Conservation (phyloP, 1,140 invertebrate species). For the Lasioglossum albipes region DNA sequence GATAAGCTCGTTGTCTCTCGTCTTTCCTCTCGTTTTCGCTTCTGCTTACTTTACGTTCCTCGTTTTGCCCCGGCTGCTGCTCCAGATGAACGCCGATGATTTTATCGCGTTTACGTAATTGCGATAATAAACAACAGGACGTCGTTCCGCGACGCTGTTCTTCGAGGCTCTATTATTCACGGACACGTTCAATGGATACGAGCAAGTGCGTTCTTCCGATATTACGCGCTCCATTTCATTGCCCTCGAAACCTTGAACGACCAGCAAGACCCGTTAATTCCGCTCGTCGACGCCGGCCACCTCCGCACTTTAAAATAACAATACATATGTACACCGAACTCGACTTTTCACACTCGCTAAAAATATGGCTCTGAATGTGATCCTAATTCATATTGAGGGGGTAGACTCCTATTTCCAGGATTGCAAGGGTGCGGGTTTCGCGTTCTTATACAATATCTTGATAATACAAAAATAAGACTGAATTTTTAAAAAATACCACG, state of each 20-base stretch:
- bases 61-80: not conserved
- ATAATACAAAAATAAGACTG: too few relatives aligned
- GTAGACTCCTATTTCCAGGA: too few relatives aligned
- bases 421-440: too few relatives aligned
- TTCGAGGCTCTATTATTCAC: not conserved
- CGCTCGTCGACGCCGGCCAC: too few relatives aligned
- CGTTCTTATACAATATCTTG: too few relatives aligned
- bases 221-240: conserved; percentile 21
- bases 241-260: conserved; percentile 41
- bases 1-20: not conserved
- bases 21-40: not conserved
- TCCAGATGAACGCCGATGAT: not conserved
- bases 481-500: too few relatives aligned
- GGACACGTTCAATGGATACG: not conserved
- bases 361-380: too few relatives aligned
- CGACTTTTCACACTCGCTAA: too few relatives aligned
- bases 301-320: too few relatives aligned
- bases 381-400: too few relatives aligned
- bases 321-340: too few relatives aligned
- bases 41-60: not conserved
- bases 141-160: not conserved
- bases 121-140: not conserved
- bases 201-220: conserved; percentile 8
- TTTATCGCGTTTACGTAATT: not conserved
- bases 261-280: too few relatives aligned